Evolutionary conservation across 1,140 invertebrate genomes (phyloP).

Genomic region (Phthorimaea operculella): DNA sequence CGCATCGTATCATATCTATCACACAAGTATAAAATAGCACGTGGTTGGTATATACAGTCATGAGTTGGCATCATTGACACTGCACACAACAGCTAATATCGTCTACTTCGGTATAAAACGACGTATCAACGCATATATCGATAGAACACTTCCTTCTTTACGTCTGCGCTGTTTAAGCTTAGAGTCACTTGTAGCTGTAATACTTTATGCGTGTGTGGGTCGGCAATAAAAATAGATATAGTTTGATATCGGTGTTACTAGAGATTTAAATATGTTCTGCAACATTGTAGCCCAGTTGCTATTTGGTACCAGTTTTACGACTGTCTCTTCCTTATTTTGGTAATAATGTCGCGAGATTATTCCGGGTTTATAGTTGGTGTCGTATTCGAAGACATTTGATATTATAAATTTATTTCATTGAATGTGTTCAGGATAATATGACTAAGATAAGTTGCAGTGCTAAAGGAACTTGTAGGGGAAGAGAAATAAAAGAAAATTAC

Average conservation of each 20-base stretch:
- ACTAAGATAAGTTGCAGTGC: too few relatives aligned
- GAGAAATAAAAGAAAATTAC: too few relatives aligned
- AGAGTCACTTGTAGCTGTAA: not conserved
- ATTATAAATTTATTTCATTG: not conserved
- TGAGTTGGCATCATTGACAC: constrained; percentile 31
- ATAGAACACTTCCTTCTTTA: not conserved
- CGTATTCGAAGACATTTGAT: not conserved
- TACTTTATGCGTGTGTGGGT: constrained; percentile 5
- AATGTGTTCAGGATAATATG: not conserved
- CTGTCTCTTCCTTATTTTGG: constrained; percentile 38
- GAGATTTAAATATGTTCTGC: constrained; percentile 37
- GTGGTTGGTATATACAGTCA: constrained; percentile 25
- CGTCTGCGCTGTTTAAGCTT: not conserved
- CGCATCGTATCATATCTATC: too few relatives aligned
- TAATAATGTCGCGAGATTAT: constrained; percentile 23
- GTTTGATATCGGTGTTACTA: constrained; percentile 30
- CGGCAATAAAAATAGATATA: constrained; percentile 29
- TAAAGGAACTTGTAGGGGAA: too few relatives aligned
- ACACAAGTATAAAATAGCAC: constrained; percentile 15
- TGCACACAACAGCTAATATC: constrained; percentile 9
- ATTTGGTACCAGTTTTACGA: constrained; percentile 25
- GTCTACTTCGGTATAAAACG: not conserved
- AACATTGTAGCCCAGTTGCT: constrained; percentile 40
- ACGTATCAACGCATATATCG: not conserved
- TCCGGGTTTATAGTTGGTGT: not conserved